These are phyloP conservation scores for Rutilus rutilus DNA, from an alignment of 2,113 vertebrate genomes.

Conservation along the genomic window DNA sequence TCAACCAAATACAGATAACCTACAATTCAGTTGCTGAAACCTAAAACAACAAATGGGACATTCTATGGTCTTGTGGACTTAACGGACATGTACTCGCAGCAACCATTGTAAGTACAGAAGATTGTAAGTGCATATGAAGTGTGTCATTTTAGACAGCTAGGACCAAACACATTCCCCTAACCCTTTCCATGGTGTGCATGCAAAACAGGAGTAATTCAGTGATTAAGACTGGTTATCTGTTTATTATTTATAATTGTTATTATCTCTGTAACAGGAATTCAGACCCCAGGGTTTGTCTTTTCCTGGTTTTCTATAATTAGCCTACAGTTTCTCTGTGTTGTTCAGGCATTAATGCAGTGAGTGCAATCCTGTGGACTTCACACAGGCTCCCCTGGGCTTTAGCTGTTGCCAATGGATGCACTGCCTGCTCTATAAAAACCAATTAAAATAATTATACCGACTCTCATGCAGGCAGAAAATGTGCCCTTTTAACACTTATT, in stretches of 20 bases:
- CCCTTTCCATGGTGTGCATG: not conserved
- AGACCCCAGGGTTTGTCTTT: constrained; percentile 3
- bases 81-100: no score
- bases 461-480: constrained; percentile 7
- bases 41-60: no score
- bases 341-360: constrained; percentile 30
- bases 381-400: constrained; percentile 25
- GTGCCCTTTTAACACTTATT: constrained; percentile 18
- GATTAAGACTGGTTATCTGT: not conserved
- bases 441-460: constrained; percentile 35
- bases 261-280: constrained; percentile 1
- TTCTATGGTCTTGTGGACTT: no score
- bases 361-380: constrained; percentile 30
- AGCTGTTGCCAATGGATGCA: constrained; percentile 26
- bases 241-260: not conserved
- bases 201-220: not conserved
- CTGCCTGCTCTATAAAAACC: not conserved
- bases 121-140: no score
- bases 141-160: no score
- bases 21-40: not conserved
- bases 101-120: no score
- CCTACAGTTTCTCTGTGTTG: constrained; percentile 8
- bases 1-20: not conserved
- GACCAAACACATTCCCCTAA: not conserved
- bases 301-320: not conserved